phyloP scores from a whole-genome alignment of 2,888 invertebrate species.

The Eristalis pertinax region DNA sequence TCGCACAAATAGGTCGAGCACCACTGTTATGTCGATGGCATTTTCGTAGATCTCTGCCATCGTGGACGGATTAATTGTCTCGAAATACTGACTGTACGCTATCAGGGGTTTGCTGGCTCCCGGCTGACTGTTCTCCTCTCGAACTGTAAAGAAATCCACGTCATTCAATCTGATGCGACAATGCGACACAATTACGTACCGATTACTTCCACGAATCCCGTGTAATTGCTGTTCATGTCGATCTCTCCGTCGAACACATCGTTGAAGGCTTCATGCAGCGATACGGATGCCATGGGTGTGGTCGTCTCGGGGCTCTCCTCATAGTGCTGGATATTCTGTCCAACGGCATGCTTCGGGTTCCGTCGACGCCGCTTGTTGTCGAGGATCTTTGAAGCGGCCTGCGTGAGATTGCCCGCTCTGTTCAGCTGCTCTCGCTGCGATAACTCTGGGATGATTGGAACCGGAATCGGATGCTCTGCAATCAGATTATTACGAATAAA shows the following conservation, averaged over 20 bases:
- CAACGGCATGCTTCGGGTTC: slow-evolving; percentile 76
- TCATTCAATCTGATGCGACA: not conserved
- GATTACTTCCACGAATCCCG: slow-evolving; percentile 91
- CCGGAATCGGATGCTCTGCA: slow-evolving; percentile 50
- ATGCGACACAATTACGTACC: slow-evolving; percentile 82
- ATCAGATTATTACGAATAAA: not conserved
- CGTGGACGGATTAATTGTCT: slow-evolving; percentile 88
- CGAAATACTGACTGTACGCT: slow-evolving; percentile 89
- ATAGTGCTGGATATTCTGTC: slow-evolving; percentile 72
- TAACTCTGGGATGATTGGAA: slow-evolving; percentile 69
- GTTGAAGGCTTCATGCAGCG: slow-evolving; percentile 38
- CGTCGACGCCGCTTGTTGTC: slow-evolving; percentile 75
- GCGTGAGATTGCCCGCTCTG: slow-evolving; percentile 77
- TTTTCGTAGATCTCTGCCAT: slow-evolving; percentile 80
- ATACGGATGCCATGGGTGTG: slow-evolving; percentile 47
- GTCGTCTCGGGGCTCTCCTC: slow-evolving; percentile 48
- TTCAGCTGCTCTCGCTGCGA: slow-evolving; percentile 77
- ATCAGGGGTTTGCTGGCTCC: slow-evolving; percentile 82
- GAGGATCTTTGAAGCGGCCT: slow-evolving; percentile 78
- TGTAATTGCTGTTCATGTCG: slow-evolving; percentile 90
- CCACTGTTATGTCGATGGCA: slow-evolving; percentile 80
- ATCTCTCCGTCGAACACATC: slow-evolving; percentile 87
- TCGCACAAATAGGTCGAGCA: slow-evolving; percentile 86
- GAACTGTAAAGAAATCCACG: slow-evolving; percentile 73
- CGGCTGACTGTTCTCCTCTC: slow-evolving; percentile 75